Evolutionary conservation across 2,888 invertebrate species (phyloP).

Genomic region (Steinernema hermaphroditum): DNA sequence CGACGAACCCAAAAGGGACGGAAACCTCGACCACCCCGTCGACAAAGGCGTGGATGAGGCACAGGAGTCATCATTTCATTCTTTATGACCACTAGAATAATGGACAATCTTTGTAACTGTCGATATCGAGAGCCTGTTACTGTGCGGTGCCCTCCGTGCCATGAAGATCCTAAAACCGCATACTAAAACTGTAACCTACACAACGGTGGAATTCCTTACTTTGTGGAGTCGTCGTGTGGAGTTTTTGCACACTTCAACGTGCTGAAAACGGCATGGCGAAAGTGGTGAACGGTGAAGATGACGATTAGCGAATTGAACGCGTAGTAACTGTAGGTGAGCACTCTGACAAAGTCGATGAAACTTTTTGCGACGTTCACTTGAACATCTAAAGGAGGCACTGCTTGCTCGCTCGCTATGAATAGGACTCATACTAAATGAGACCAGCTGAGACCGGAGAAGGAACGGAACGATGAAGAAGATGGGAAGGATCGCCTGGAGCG

Average conservation of each 20-base stretch:
- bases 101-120: no score
- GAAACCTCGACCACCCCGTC: no score
- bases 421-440: constrained; percentile 13
- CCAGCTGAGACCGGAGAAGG: neutral
- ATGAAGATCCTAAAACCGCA: neutral
- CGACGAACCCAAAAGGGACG: no score
- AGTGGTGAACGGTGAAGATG: neutral
- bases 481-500: constrained; percentile 11
- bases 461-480: constrained; percentile 23
- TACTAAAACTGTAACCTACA: neutral
- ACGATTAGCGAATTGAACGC: constrained; percentile 15
- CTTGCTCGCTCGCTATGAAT: no score
- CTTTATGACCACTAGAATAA: no score
- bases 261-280: neutral
- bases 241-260: neutral
- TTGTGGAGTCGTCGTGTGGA: neutral
- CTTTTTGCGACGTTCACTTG: neutral
- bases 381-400: neutral
- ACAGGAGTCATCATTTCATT: no score
- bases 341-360: constrained; percentile 13
- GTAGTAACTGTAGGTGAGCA: constrained; percentile 18
- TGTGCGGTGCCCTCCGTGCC: no score
- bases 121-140: no score
- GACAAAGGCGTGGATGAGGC: no score
- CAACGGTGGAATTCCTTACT: neutral